A percentile compares a stretch with the other conserved stretches of the same genome.
These are phyloP conservation scores for Agrilus planipennis DNA, from an alignment of 1,140 invertebrate genomes.

Conservation along the genomic window DNA sequence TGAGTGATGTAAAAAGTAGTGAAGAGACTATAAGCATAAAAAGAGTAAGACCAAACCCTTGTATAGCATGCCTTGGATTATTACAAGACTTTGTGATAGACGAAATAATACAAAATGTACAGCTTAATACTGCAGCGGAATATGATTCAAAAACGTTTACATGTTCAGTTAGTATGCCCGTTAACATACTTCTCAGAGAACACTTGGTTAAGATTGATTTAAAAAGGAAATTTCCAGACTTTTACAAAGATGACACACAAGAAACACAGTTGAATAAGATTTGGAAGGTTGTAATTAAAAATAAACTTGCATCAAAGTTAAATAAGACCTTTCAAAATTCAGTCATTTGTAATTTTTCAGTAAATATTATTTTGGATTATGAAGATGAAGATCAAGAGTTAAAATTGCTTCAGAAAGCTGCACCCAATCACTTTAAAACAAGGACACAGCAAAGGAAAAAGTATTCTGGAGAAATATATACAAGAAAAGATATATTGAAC, in stretches of 20 bases:
- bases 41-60: constrained; percentile 34
- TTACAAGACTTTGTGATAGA: constrained; percentile 40
- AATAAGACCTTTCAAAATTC: constrained; percentile 23
- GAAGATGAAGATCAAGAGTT: constrained; percentile 19
- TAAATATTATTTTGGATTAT: constrained; percentile 23
- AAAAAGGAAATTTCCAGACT: constrained; percentile 31
- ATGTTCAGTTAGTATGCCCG: constrained; percentile 34
- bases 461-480: constrained; percentile 34
- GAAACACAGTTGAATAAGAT: constrained; percentile 22
- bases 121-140: constrained; percentile 26
- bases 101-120: constrained; percentile 34
- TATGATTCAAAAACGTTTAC: constrained; percentile 35
- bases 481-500: constrained; percentile 41
- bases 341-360: constrained; percentile 20
- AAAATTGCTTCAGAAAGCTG: constrained; percentile 21
- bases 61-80: constrained; percentile 50
- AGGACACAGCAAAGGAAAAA: constrained; percentile 26
- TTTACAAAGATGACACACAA: constrained; percentile 17
- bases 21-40: constrained; percentile 22
- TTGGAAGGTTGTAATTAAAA: constrained; percentile 19
- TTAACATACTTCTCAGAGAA: constrained; percentile 32
- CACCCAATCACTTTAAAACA: constrained; percentile 24
- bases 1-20: constrained; percentile 26
- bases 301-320: constrained; percentile 16
- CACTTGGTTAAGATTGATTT: constrained; percentile 36